Conservation (phyloP, 2,113 vertebrate genomes). For the Cinclus mexicanus region DNA sequence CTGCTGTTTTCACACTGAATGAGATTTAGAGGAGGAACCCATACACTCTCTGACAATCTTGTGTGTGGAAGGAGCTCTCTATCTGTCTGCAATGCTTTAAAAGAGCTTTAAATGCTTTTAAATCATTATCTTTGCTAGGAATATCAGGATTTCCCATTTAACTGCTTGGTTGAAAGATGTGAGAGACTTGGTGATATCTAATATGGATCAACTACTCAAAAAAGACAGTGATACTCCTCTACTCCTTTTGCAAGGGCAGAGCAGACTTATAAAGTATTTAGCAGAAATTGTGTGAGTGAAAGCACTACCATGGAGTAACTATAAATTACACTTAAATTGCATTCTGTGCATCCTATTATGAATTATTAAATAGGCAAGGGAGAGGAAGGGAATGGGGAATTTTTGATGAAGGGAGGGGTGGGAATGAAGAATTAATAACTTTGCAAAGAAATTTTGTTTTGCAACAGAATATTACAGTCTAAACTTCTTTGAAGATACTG, state of each 20-base stretch:
- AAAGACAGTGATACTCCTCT: background rate
- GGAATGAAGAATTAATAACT: background rate
- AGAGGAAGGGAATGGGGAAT: background rate
- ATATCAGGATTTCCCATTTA: background rate
- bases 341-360: background rate
- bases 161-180: background rate
- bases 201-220: background rate
- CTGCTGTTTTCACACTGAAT: background rate
- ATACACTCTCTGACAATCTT: background rate
- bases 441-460: background rate
- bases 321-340: background rate
- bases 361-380: background rate
- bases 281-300: background rate
- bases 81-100: background rate
- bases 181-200: background rate
- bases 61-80: background rate
- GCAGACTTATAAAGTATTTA: background rate
- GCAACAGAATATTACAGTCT: background rate
- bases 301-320: background rate
- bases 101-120: background rate
- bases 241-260: background rate
- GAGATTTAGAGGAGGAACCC: background rate
- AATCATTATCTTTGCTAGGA: background rate
- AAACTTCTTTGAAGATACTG: background rate
- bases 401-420: background rate